Base-by-base conservation (phyloP, 2,888 invertebrate genomes). In the Prenolepis imparis region DNA sequence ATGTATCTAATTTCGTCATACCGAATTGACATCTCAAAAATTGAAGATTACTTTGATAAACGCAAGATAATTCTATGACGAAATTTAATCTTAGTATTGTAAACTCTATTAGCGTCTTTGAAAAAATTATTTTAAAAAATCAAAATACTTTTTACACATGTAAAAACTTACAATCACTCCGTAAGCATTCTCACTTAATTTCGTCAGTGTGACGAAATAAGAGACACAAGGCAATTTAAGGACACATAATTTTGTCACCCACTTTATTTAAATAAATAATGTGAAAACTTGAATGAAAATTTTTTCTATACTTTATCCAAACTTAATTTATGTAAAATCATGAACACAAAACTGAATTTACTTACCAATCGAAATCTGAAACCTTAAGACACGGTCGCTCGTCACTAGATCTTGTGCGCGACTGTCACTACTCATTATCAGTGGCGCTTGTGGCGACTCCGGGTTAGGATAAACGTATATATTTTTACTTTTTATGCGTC, bases 1-100 rank as follows among this genome's bases (percentile, higher is more conserved):
- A 52, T 52, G 52, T 52, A 52, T 52, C n/a, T 52, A 52, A 52
- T 52, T 52, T 8, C n/a, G 52, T 52, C 52, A 52, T 52, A 52
- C 52, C 15, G 52, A 52, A 52, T 52, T 52, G 52, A 52, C n/a
- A 52, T 52, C 52, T 52, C 52, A 52, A 52, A 52, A 52, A 52
- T 52, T 52, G 28, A 52, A 52, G n/a, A 52, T 52, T 6, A 52
- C 52, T 52, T 52, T 52, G 52, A 52, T 52, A 52, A 52, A 52
- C 52, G 52, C 52, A 52, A 52, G 52, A n/a, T 52, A 52, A 52
- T 52, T 52, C 1, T 52, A 52, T 52, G 52, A 52, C n/a, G 52
- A 52, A 52, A 52, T 52, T 52, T 52, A 52, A 52, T 52, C 52
- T 52, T 52, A 52, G 52, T 52, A 52, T 52, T 52, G 52, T 52